Base-by-base conservation (phyloP, 2,888 invertebrate species). In the Xylota segnis region DNA sequence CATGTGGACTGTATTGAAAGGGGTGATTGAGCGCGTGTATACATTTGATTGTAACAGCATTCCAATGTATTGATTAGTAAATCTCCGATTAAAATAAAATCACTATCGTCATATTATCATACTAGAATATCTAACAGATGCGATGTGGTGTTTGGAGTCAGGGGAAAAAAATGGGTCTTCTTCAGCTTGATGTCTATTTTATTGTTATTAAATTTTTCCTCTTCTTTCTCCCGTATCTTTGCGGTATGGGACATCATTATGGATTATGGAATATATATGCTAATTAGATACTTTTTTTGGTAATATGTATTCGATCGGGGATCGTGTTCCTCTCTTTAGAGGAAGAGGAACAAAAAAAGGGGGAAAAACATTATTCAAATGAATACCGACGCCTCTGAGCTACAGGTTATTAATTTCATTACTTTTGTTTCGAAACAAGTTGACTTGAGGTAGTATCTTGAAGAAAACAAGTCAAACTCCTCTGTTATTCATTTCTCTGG, bases 221-320 rank as follows among this genome's bases (percentile, higher is more conserved):
- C 12, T 32, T 65, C 23, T 29, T 0, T 32, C 23, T 47, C 18
- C 40, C 61, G 7, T 29, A 14, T 43, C 63, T 63, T 12, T 50
- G 23, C 34, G 50, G 32, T 9, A 34, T 50, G 27, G 27, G 7
- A 66, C 23, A 40, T 61, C 59, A 61, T 43, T 63, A 74, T 63
- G 40, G 52, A 74, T 74, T 66, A 66, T 66, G 37, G 66, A 66
- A 74, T 74, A 43, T 32, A 43, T 74, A 74, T 74, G 74, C 29
- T 54, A 74, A 74, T 74, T 29, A 37, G 32, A 59, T 10, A n/a
- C n/a, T n/a, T n/a, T n/a, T n/a, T 7, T 23, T n/a, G 14, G n/a
- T 45, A 14, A 34, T 45, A 32, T 34, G 9, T 34, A 10, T 59
- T 40, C 14, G 34, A 32, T 18, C n/a, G 14, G 32, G 12, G 45